Conservation (phyloP, 2,888 invertebrate species). For the Stenchaetothrips biformis region DNA sequence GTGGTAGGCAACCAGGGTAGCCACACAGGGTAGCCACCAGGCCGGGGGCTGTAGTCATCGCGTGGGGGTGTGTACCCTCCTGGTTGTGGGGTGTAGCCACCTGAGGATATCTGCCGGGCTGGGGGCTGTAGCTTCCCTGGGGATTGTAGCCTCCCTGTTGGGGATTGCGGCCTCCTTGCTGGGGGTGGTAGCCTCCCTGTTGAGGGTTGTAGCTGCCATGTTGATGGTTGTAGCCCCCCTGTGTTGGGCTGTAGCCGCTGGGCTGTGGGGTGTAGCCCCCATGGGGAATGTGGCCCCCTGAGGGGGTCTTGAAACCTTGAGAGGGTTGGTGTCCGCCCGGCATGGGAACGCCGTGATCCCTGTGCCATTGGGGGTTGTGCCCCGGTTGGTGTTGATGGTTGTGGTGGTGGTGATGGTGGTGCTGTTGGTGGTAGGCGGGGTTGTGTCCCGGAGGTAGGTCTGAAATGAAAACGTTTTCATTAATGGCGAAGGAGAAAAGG, state of each 20-base stretch:
- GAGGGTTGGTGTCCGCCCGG: neutral
- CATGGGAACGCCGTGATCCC: neutral
- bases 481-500: neutral
- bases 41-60: neutral
- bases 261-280: neutral
- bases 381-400: slow-evolving; percentile 25
- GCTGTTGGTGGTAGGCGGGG: slow-evolving; percentile 27
- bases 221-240: neutral
- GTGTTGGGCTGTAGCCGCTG: neutral
- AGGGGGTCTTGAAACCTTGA: neutral
- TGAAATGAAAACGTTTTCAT: neutral
- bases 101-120: neutral
- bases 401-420: slow-evolving; percentile 30
- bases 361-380: slow-evolving; percentile 13
- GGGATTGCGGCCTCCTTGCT: neutral
- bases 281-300: no score
- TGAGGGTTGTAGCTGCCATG: neutral
- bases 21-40: neutral
- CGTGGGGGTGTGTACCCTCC: neutral
- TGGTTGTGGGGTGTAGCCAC: neutral
- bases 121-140: neutral
- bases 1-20: neutral
- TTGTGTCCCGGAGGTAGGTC: neutral
- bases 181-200: neutral
- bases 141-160: neutral